phyloP scores from a whole-genome alignment of 2,113 vertebrate species.

The Elgaria multicarinata region DNA sequence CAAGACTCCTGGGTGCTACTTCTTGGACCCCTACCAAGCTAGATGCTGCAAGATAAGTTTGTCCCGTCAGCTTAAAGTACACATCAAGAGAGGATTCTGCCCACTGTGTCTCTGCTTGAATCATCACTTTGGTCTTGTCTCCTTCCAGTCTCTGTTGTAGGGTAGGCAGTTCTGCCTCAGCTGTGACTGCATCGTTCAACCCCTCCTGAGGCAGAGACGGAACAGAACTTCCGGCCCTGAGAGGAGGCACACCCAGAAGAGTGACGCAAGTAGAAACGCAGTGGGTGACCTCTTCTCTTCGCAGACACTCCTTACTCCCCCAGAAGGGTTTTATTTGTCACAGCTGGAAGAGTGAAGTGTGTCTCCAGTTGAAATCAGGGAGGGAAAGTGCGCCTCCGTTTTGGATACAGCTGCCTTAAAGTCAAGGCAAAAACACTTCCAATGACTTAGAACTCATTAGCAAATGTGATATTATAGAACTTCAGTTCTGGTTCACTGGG shows the following conservation, averaged over 20 bases:
- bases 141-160: background rate
- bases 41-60: background rate
- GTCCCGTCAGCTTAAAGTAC: background rate
- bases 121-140: background rate
- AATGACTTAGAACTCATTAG: background rate
- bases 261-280: background rate
- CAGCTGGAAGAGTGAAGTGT: background rate
- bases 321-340: background rate
- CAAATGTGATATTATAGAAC: background rate
- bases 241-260: background rate
- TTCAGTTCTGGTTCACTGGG: background rate
- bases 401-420: background rate
- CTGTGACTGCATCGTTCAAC: background rate
- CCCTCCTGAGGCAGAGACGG: background rate
- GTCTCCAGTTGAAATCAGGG: background rate
- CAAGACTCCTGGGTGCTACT: background rate
- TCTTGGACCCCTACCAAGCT: background rate
- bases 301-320: background rate
- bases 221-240: background rate
- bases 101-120: background rate
- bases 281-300: no score
- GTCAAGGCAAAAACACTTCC: background rate
- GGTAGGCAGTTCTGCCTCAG: background rate
- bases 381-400: background rate
- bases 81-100: background rate